Base-by-base conservation (phyloP, 2,113 vertebrate genomes). In the Cynocephalus volans region DNA sequence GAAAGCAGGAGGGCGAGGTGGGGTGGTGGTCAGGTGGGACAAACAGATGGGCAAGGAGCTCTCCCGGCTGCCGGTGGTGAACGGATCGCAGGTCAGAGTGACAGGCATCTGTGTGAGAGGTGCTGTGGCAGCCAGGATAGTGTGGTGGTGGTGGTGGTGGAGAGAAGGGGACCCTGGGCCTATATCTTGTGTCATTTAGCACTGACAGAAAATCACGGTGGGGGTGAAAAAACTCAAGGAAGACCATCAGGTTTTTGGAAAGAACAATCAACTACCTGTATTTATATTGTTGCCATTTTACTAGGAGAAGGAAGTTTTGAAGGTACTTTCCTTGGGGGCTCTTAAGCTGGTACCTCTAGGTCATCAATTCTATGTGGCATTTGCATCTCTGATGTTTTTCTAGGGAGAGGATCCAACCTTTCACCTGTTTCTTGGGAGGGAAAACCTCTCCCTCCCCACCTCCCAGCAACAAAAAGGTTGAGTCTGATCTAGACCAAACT, bases 371-470 rank as follows among this genome's bases (percentile, higher is more conserved):
- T 73, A 24, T 50, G 62, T 69, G 50, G 17, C 19, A 58, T 58
- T 76, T 58, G 64, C 10, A 50, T 72, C 67, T 65, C 33, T 58
- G 21, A 1, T 87, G 26, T 79, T 75, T 91, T 89, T 80, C 50
- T 73, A 84, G 62, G 31, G 88, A 95, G n/a, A 86, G 18, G 24
- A 86, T 64, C 52, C 77, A 89, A 56, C 26, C n/a, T 84, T 54
- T 82, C 58, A 50, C 92, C 76, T 69, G 21, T 81, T 91, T 97
- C 75, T 80, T 94, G 8, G 64, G 81, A 56, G 65, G 31, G 65
- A 76, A 94, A 92, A 52, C 19, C 70, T 95, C 33, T 28, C 77
- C 33, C n/a, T 45, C 10, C 17, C 45, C 52, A 75, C 4, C 41
- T 93, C 75, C 58, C 21, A 95, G 79, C 82, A 95, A 15, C 6